A percentile compares a stretch with the other conserved stretches of the same genome.
Conservation (phyloP, 1,140 invertebrate genomes). For the Zaprionus lachaisei region DNA sequence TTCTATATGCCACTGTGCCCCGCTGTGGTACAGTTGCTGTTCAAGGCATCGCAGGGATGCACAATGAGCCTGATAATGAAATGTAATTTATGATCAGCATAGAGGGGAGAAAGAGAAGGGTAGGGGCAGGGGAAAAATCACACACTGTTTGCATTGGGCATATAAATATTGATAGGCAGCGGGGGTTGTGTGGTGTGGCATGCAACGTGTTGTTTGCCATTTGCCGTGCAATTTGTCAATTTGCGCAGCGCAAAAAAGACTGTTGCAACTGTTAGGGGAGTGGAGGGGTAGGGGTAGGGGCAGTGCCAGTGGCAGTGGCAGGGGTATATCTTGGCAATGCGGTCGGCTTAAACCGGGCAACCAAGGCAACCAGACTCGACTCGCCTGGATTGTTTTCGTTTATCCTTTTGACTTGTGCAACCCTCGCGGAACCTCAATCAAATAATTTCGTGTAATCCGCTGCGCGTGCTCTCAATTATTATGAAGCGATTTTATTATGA, state of each 20-base stretch:
- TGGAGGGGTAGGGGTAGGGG: neutral
- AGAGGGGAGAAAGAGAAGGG: neutral
- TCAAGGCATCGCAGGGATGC: neutral
- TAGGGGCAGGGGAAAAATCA: neutral
- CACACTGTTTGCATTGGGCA: slow-evolving; percentile 55
- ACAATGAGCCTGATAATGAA: slow-evolving; percentile 55
- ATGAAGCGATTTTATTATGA: slow-evolving; percentile 54
- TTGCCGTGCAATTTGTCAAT: slow-evolving; percentile 46
- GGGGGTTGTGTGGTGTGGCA: slow-evolving; percentile 6
- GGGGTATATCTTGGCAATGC: neutral
- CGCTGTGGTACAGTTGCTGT: neutral
- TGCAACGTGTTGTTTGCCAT: slow-evolving; percentile 18
- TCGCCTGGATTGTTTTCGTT: slow-evolving; percentile 11
- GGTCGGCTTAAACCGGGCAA: neutral
- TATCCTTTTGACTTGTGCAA: slow-evolving; percentile 58
- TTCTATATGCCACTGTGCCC: too few relatives aligned
- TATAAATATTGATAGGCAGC: slow-evolving; percentile 65
- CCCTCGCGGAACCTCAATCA: slow-evolving; percentile 47
- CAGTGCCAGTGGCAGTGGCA: neutral
- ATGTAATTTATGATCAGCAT: slow-evolving; percentile 63
- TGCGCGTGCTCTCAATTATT: slow-evolving; percentile 76
- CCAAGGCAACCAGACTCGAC: slow-evolving; percentile 12
- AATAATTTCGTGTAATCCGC: slow-evolving; percentile 73
- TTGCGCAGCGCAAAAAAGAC: slow-evolving; percentile 5
- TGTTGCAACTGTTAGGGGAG: neutral